These are phyloP conservation scores for Pseudococcus viburni DNA, from an alignment of 2,888 invertebrate genomes.

Conservation along the genomic window DNA sequence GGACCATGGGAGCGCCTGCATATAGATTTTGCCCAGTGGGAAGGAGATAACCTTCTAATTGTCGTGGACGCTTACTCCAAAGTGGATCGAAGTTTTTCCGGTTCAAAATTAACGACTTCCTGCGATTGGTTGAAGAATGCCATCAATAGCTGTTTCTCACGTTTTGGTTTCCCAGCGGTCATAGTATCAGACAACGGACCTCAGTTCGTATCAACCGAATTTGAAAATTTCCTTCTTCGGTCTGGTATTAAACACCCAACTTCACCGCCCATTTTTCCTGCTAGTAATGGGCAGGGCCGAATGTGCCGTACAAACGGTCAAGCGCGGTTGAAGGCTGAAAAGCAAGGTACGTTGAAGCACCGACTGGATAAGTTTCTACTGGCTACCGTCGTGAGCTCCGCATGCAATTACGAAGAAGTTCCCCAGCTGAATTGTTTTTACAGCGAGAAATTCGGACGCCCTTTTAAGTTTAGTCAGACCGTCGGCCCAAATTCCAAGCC, in stretches of 20 bases:
- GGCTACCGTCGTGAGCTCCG: background rate
- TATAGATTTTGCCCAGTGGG: conserved; percentile 32
- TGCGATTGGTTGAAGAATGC: background rate
- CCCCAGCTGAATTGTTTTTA: background rate
- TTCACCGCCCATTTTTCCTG: background rate
- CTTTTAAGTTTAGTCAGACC: background rate
- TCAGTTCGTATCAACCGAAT: background rate
- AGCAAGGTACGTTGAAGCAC: background rate
- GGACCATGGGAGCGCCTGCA: conserved; percentile 68
- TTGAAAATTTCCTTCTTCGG: background rate
- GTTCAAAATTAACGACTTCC: too few relatives aligned
- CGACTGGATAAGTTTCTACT: background rate
- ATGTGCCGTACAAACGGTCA: background rate
- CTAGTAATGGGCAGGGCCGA: background rate
- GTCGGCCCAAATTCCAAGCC: background rate
- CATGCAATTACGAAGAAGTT: background rate
- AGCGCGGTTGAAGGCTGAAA: background rate
- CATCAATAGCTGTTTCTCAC: conserved; percentile 21
- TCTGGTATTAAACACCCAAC: background rate
- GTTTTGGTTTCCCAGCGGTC: conserved; percentile 32
- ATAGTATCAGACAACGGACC: conserved; percentile 11
- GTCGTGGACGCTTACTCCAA: conserved; percentile 47
- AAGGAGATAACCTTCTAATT: background rate
- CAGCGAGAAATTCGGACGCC: background rate
- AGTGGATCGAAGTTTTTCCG: conserved; percentile 46